Evolutionary conservation across 2,113 vertebrate genomes (phyloP).

Genomic region (Opisthocomus hoazin): DNA sequence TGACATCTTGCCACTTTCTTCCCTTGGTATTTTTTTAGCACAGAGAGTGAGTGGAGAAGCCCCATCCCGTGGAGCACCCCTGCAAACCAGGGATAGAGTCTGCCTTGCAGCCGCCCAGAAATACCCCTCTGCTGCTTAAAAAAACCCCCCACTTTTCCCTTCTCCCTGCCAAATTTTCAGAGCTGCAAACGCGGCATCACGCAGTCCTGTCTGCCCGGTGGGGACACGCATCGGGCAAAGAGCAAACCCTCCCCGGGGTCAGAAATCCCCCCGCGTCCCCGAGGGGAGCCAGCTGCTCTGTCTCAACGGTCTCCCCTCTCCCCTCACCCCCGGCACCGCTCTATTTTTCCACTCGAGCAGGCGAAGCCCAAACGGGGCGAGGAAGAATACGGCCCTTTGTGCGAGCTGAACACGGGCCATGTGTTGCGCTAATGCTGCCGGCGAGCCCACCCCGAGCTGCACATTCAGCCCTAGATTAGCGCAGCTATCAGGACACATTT

Average conservation of each 20-base stretch:
- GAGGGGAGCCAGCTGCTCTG: background rate
- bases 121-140: background rate
- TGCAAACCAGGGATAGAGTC: background rate
- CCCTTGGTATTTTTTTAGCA: background rate
- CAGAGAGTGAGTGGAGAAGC: background rate
- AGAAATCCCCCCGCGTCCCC: background rate
- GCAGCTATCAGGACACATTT: conserved; percentile 79
- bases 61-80: background rate
- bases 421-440: conserved; percentile 79
- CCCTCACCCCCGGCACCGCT: background rate
- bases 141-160: background rate
- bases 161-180: background rate
- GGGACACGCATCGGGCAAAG: rapidly evolving
- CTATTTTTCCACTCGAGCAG: background rate
- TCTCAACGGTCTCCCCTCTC: background rate
- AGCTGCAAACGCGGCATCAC: rapidly evolving
- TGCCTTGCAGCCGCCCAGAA: background rate
- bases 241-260: background rate
- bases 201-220: background rate
- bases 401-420: conserved; percentile 76
- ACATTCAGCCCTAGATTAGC: conserved; percentile 84
- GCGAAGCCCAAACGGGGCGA: background rate
- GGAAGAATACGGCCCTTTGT: conserved; percentile 81
- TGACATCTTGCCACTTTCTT: background rate
- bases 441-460: conserved; percentile 79